Evolutionary conservation across 2,888 invertebrate genomes (phyloP), one percentile per base, ranked within the genome.

Genomic region (Coleophora deauratella): DNA sequence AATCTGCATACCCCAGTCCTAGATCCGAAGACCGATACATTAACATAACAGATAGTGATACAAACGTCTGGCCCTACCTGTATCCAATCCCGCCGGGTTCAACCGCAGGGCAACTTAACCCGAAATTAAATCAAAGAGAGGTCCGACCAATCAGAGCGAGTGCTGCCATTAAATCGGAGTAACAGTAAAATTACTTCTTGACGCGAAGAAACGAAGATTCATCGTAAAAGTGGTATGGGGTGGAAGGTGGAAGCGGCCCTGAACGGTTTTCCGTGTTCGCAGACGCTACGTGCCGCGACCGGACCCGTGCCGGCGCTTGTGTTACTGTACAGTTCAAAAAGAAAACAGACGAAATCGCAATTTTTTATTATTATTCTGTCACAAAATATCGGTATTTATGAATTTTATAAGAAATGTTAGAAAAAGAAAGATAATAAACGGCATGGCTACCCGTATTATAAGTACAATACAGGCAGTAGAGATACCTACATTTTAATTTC

Each of bases 171-270:
- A 82, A 84, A 84, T 84, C 82, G 82, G 80, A 82, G 80, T 79
- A 84, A 85, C 84, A 84, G 82, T 82, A 82, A 84, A 84, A 84
- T 84, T 84, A 82, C 84, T 85, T 84, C 84, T 82, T 84, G 84
- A 82, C 84, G 80, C 81, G 80, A 77, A 80, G 84, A 82, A 84
- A 82, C 82, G 84, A 85, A 84, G 84, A 85, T 84, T 84, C 84
- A 84, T 84, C 84, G 84, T 85, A 84, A 84, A 84, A 84, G 79
- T 78, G 78, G 79, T 61, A 56, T 54, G 57, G 47, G 54, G 54
- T 53, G 50, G 51, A 46, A 35, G 51, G 51, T 49, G 44, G 44
- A 46, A 62, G 72, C 62, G 72, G 73, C 62, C 55, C 82, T 84
- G 85, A 85, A 85, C 72, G 85, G 78, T 85, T 85, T 85, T 85